Evolutionary conservation across 2,888 invertebrate genomes (phyloP).

Genomic region (Sphinx pinastri): DNA sequence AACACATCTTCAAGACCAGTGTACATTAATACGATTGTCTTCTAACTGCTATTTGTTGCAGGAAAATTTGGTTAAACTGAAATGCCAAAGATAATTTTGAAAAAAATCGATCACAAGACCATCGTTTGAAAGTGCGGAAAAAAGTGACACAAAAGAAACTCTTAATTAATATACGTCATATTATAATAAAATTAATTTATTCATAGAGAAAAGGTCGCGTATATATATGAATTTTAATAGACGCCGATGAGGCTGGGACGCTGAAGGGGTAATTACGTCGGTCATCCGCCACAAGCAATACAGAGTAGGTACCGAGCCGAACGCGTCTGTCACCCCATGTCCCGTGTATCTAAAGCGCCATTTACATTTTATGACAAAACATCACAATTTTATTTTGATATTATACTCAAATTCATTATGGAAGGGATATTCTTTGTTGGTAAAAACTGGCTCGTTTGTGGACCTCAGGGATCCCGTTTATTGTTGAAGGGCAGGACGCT

Average conservation of each 20-base stretch:
- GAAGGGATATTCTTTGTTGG: background rate
- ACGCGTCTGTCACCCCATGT: constrained; percentile 30
- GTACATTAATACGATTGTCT: no score
- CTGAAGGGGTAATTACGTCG: constrained; percentile 61
- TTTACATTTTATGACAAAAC: constrained; percentile 43
- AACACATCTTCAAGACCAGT: no score
- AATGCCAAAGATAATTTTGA: no score
- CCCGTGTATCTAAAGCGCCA: constrained; percentile 33
- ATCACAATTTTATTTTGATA: constrained; percentile 20
- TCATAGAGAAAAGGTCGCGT: constrained; percentile 60
- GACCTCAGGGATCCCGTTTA: background rate
- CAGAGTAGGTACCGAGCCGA: constrained; percentile 29
- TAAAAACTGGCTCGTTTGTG: background rate
- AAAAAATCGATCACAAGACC: no score
- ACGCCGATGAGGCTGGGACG: constrained; percentile 62
- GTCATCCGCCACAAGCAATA: constrained; percentile 48
- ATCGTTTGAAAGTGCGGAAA: background rate
- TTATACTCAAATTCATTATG: constrained; percentile 2
- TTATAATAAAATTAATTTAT: constrained; percentile 58
- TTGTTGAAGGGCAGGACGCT: background rate
- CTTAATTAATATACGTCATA: constrained; percentile 35
- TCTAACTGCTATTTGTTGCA: no score
- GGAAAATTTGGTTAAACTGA: no score
- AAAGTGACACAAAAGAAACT: constrained; percentile 5
- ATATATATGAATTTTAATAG: constrained; percentile 73